These are phyloP conservation scores for Thelaira solivaga DNA, from an alignment of 2,888 invertebrate species.

Conservation along the genomic window DNA sequence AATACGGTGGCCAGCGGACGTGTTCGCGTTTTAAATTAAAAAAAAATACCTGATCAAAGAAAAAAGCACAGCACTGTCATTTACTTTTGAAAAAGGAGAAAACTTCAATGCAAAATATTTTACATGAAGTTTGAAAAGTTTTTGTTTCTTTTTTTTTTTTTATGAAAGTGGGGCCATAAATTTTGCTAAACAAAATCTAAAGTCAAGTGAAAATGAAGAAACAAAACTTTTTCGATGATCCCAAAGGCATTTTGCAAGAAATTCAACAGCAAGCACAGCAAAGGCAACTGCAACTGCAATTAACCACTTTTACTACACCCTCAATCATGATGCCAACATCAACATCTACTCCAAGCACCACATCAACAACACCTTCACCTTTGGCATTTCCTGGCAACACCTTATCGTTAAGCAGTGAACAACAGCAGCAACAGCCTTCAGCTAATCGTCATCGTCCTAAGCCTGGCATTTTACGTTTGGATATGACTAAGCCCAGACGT, in stretches of 20 bases:
- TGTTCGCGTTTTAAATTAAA: constrained; percentile 63
- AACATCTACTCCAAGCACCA: not conserved
- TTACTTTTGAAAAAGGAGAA: not conserved
- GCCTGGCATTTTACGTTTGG: constrained; percentile 78
- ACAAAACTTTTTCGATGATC: constrained; percentile 56
- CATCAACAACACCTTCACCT: constrained; percentile 57
- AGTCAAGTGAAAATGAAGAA: constrained; percentile 40
- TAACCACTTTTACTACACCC: constrained; percentile 44
- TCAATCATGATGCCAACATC: constrained; percentile 2
- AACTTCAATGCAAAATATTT: not conserved
- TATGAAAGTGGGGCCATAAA: too few relatives aligned
- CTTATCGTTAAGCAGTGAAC: constrained; percentile 30
- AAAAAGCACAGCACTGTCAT: not conserved
- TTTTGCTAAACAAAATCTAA: not conserved
- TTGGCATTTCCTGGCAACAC: constrained; percentile 34
- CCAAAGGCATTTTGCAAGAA: constrained; percentile 44
- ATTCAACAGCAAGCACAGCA: constrained; percentile 44
- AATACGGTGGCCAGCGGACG: constrained; percentile 74
- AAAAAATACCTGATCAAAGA: not conserved
- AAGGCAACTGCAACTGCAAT: constrained; percentile 28
- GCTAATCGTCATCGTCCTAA: constrained; percentile 70
- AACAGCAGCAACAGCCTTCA: constrained; percentile 12
- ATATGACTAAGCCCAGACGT: constrained; percentile 77
- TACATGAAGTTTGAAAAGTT: not conserved
- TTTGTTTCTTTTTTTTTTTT: too few relatives aligned